Base-by-base conservation (phyloP, 2,797 vertebrate genomes). In the Anguilla anguilla region DNA sequence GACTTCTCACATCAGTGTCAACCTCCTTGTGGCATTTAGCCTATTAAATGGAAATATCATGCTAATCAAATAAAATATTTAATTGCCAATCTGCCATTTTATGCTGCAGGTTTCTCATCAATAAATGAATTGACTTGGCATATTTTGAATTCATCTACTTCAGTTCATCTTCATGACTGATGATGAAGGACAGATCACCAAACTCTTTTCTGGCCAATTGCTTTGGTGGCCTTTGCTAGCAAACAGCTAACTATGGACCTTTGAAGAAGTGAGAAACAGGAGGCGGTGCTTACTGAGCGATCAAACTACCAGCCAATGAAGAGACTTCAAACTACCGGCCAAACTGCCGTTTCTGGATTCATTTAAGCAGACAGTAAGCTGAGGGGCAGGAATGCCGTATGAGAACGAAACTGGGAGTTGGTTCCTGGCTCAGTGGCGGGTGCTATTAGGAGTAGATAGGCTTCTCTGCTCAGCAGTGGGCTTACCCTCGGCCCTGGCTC, bases 401-500 rank as follows among this genome's bases (percentile, higher is more conserved):
- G n/a, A 25, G 64, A n/a, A 28, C 1, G n/a, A n/a, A 25, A 69
- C 57, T 59, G 17, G 64, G 64, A 31, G 69, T 28, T 72, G 31
- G 69, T 72, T 77, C 31, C 72, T 77, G 72, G 28, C 35, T 77
- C 72, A 77, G 31, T 19, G 13, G 35, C 39, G 35, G 72, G 72
- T 35, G 31, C 10, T 11, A 17, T 39, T 35, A n/a, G 5, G 67
- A 35, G 69, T 35, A 28, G 31, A 11, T 31, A 35, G 28, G 82
- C n/a, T 83, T 83, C 35, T n/a, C 83, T 84, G 87, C 59, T 31
- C 35, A 31, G 5, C n/a, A 49, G 5, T 74, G 46, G 19, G 59
- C 89, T 86, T 59, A 81, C 88, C 46, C 22, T 77, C 87, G 57
- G 84, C 43, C 74, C 86, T 57, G 83, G 25, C 55, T 61, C 81